Percentiles rank a stretch among this genome's conserved stretches.
These are phyloP conservation scores for Lepidostoma basale DNA, from an alignment of 1,140 invertebrate species.

Conservation along the genomic window DNA sequence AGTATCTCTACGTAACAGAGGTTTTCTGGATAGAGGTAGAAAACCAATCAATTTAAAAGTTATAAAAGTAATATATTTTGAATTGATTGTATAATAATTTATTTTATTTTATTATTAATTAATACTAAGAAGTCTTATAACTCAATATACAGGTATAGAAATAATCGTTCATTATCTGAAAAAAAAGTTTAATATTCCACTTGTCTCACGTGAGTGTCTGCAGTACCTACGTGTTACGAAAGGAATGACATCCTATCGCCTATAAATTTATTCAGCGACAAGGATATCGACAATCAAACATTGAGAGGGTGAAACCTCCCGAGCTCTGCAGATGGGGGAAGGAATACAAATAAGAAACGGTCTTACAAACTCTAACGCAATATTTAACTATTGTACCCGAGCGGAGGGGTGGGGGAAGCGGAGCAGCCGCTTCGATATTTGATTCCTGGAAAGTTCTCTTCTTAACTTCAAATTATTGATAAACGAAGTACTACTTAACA, in stretches of 20 bases:
- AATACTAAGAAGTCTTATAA: too few species aligned
- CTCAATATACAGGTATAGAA: too few species aligned
- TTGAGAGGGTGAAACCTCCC: constrained; percentile 1
- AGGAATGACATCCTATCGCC: constrained; percentile 27
- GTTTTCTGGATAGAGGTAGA: too few species aligned
- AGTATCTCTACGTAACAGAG: too few species aligned
- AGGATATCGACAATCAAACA: constrained; percentile 31
- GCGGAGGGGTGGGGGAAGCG: not conserved
- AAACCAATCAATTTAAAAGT: too few species aligned
- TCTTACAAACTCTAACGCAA: constrained; percentile 21
- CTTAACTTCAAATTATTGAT: constrained; percentile 20
- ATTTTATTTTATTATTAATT: too few species aligned
- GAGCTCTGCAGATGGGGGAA: not conserved
- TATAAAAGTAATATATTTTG: too few species aligned
- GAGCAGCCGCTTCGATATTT: not conserved
- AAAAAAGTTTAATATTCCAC: too few species aligned
- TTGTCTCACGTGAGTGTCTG: too few species aligned
- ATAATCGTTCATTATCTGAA: too few species aligned
- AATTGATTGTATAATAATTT: too few species aligned
- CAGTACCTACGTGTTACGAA: too few species aligned
- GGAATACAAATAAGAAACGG: constrained; percentile 32
- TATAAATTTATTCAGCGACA: constrained; percentile 26
- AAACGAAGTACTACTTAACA: not conserved
- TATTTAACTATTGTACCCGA: constrained; percentile 26
- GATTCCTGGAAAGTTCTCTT: constrained; percentile 1